Percentiles rank a stretch among this genome's conserved stretches.
These are phyloP conservation scores for Anabacerthia variegaticeps DNA, from an alignment of 2,797 vertebrate genomes.

Conservation along the genomic window DNA sequence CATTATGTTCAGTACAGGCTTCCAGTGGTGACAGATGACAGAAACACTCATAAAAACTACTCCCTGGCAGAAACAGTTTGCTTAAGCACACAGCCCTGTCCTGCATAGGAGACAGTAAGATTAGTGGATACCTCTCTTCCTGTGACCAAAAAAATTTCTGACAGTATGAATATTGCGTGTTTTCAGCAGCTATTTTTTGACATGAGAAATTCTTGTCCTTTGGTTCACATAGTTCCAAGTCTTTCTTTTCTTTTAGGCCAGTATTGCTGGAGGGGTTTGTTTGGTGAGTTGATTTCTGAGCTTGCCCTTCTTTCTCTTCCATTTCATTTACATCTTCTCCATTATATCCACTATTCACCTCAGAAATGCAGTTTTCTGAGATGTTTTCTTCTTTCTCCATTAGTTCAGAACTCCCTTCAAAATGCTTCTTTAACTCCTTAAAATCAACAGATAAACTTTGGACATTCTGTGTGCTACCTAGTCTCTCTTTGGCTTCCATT, in stretches of 20 bases:
- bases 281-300: not conserved
- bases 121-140: not conserved
- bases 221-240: not conserved
- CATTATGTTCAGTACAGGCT: not conserved
- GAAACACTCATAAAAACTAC: not conserved
- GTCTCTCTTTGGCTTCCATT: not conserved
- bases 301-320: not conserved
- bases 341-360: not conserved
- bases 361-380: not conserved
- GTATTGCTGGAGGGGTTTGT: not conserved
- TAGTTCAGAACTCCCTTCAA: not conserved
- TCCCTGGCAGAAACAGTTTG: not conserved
- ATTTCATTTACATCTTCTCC: not conserved
- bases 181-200: not conserved
- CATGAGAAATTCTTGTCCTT: not conserved
- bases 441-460: not conserved
- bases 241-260: not conserved
- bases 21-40: not conserved
- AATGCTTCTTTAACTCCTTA: not conserved
- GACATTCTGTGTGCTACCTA: not conserved
- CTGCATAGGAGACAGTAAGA: not conserved
- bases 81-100: not conserved
- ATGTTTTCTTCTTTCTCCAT: not conserved
- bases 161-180: fast-evolving
- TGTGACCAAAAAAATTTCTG: not conserved